These are phyloP conservation scores for Apteryx mantelli DNA, from an alignment of 2,113 vertebrate species.

Conservation along the genomic window DNA sequence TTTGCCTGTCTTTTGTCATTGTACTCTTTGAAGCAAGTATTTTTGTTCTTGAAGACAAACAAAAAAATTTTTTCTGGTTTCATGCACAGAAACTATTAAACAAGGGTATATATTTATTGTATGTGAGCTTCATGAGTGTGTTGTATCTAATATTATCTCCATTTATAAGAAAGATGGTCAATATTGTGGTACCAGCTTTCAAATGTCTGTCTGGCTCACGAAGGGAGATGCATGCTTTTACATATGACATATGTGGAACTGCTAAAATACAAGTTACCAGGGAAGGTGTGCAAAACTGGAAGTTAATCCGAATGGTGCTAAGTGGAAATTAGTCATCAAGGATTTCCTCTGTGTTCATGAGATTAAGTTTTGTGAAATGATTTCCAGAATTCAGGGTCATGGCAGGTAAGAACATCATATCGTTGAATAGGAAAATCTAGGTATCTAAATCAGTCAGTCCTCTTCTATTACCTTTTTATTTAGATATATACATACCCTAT, in stretches of 20 bases:
- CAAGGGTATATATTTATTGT: not conserved
- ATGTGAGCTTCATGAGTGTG: not conserved
- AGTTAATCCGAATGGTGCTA: not conserved
- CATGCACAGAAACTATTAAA: not conserved
- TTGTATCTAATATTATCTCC: not conserved
- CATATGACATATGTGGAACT: not conserved
- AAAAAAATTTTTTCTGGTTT: not conserved
- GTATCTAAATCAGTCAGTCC: not conserved
- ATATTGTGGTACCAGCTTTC: not conserved
- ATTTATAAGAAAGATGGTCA: not conserved
- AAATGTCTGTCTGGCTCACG: not conserved
- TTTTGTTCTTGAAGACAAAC: not conserved
- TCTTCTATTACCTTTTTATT: not conserved
- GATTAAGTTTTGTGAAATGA: not conserved
- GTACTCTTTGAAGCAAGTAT: not conserved
- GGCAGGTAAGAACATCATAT: not conserved
- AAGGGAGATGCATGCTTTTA: accelerated
- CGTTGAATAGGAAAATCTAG: not conserved
- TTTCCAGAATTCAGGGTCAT: not conserved
- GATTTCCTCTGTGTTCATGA: not conserved
- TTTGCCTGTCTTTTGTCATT: not conserved
- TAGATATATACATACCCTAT: not conserved
- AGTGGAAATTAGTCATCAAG: not conserved
- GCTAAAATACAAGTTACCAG: not conserved
- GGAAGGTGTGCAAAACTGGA: not conserved